A percentile compares a stretch with the other conserved stretches of the same genome.
phyloP scores from a whole-genome alignment of 2,113 vertebrate genomes.

The Brachypteracias leptosomus region DNA sequence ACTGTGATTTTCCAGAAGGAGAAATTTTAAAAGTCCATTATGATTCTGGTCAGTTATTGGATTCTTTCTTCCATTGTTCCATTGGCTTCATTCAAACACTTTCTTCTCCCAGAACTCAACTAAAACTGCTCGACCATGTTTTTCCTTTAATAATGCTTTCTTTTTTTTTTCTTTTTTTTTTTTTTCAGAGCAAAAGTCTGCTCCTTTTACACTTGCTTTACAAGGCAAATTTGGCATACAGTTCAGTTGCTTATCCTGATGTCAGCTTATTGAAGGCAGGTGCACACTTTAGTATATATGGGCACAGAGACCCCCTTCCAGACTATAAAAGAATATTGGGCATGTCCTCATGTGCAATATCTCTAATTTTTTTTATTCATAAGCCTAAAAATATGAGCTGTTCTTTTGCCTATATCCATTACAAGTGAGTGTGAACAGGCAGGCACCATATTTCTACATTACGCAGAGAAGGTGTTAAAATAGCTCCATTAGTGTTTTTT shows the following conservation, averaged over 20 bases:
- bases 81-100: background rate
- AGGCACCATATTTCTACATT: background rate
- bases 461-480: conserved; percentile 33
- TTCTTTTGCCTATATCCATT: conserved; percentile 41
- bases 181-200: conserved; percentile 48
- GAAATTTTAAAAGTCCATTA: background rate
- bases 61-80: background rate
- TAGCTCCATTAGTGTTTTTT: background rate
- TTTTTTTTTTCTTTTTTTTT: background rate
- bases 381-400: conserved; percentile 53
- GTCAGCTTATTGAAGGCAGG: conserved; percentile 76
- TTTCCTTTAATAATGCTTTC: conserved; percentile 2
- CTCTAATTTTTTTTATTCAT: conserved; percentile 53
- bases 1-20: background rate
- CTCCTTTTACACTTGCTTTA: conserved; percentile 69
- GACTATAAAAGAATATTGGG: conserved; percentile 71
- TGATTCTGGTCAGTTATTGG: background rate
- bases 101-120: conserved; percentile 45
- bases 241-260: conserved; percentile 59
- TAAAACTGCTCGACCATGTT: background rate
- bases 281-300: conserved; percentile 71
- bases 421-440: conserved; percentile 24
- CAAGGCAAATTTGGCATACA: conserved; percentile 69
- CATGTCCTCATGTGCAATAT: conserved; percentile 64
- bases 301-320: conserved; percentile 69